Evolutionary conservation across 2,113 vertebrate genomes (phyloP).

Genomic region (Phaetusa simplex): DNA sequence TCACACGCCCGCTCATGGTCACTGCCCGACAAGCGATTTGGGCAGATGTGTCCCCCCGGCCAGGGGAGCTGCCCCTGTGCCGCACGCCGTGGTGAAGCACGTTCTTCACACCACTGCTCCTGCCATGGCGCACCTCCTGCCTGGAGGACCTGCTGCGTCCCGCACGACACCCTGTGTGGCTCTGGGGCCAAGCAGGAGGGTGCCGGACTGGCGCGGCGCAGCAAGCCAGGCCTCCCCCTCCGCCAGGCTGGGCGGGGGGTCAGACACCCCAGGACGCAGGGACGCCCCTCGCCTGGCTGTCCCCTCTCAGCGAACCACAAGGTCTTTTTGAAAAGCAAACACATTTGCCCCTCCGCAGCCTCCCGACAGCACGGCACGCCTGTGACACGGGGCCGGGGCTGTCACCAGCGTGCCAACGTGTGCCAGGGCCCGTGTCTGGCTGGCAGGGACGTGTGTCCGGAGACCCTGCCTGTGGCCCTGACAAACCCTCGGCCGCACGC

Average conservation of each 20-base stretch:
- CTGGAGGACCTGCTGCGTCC: not conserved
- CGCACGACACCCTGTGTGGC: fast-evolving
- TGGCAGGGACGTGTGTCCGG: fast-evolving
- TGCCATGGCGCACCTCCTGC: fast-evolving
- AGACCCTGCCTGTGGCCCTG: not conserved
- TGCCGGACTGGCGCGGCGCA: fast-evolving
- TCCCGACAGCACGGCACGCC: fast-evolving
- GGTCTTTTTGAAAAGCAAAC: not conserved
- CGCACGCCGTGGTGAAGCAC: fast-evolving
- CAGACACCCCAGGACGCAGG: fast-evolving
- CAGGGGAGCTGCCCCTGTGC: not conserved
- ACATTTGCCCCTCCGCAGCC: not conserved
- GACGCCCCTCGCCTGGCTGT: not conserved
- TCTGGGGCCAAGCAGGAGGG: fast-evolving
- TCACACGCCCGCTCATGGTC: fast-evolving
- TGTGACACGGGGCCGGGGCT: fast-evolving
- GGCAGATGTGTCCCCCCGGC: not conserved
- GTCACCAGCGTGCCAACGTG: fast-evolving
- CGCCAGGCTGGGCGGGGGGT: not conserved
- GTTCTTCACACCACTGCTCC: not conserved
- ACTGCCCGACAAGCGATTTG: not conserved
- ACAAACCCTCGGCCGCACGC: not conserved
- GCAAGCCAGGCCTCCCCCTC: not conserved
- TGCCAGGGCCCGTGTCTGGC: not conserved
- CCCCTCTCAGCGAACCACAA: not conserved